A percentile compares a stretch with the other conserved stretches of the same genome.
These are phyloP conservation scores for Sturnira hondurensis DNA, from an alignment of 2,113 vertebrate genomes.

Conservation along the genomic window DNA sequence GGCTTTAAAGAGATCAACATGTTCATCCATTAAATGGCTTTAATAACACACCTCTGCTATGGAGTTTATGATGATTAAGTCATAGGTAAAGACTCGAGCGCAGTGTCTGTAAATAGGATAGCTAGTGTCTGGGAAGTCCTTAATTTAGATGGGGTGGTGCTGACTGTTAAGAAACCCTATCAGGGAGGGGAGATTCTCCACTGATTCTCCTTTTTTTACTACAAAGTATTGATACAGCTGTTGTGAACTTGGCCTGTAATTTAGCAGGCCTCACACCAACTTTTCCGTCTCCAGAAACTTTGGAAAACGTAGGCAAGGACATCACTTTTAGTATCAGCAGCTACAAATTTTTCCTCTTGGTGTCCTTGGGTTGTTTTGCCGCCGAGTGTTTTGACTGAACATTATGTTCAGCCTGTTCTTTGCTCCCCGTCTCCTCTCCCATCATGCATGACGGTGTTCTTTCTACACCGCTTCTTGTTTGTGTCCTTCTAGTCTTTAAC, in stretches of 20 bases:
- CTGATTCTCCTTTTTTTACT: not conserved
- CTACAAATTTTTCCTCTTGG: not conserved
- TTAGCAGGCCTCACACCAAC: not conserved
- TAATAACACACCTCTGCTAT: not conserved
- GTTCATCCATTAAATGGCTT: not conserved
- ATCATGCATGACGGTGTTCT: conserved; percentile 14
- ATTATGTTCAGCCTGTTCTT: conserved; percentile 22
- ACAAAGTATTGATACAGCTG: not conserved
- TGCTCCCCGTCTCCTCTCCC: not conserved
- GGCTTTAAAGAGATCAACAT: not conserved
- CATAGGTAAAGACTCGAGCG: not conserved
- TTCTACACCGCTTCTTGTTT: conserved; percentile 45
- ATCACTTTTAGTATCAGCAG: not conserved
- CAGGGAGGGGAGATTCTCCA: not conserved
- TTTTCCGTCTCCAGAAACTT: not conserved
- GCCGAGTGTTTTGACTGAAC: conserved; percentile 22
- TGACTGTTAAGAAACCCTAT: not conserved
- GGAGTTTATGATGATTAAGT: not conserved
- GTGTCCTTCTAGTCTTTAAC: conserved; percentile 18
- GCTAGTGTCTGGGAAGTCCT: not conserved
- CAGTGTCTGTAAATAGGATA: not conserved
- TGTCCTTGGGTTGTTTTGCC: not conserved
- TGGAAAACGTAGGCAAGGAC: not conserved
- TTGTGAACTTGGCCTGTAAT: not conserved
- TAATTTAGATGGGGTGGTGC: not conserved